Conservation (phyloP, 2,888 invertebrate genomes). For the Tuberolachnus salignus region DNA sequence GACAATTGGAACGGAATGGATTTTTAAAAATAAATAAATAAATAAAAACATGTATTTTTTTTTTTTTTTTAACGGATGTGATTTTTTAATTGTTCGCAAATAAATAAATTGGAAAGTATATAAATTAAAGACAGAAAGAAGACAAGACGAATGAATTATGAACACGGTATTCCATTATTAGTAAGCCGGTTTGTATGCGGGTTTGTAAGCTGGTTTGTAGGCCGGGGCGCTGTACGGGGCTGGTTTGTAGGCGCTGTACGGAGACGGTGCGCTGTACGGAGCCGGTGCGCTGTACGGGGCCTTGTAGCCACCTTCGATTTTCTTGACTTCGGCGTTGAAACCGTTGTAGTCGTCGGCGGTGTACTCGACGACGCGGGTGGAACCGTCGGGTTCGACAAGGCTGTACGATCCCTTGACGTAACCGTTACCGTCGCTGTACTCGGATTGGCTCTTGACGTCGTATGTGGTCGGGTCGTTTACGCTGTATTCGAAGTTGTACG, state of each 20-base stretch:
- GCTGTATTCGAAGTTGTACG: constrained; percentile 40
- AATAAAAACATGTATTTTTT: neutral
- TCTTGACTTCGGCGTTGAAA: constrained; percentile 54
- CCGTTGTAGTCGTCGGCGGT: constrained; percentile 50
- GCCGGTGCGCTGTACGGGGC: constrained; percentile 12
- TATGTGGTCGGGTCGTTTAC: constrained; percentile 44
- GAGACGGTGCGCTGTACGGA: neutral
- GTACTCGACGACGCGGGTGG: constrained; percentile 47
- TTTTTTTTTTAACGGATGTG: neutral
- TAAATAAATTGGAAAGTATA: neutral
- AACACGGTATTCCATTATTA: neutral
- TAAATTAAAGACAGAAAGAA: neutral
- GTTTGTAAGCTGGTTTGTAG: constrained; percentile 5
- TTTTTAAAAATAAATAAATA: no score
- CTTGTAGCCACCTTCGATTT: constrained; percentile 38
- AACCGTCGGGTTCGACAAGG: constrained; percentile 27
- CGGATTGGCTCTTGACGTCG: constrained; percentile 44
- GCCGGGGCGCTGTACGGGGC: constrained; percentile 1
- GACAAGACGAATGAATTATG: neutral
- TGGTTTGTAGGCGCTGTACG: constrained; percentile 27
- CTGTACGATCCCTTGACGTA: constrained; percentile 48
- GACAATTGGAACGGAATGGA: no score
- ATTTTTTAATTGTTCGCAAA: neutral
- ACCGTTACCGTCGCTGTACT: constrained; percentile 39
- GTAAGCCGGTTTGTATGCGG: neutral